Evolutionary conservation across 2,113 vertebrate species (phyloP).

Genomic region (Dicerorhinus sumatrensis): DNA sequence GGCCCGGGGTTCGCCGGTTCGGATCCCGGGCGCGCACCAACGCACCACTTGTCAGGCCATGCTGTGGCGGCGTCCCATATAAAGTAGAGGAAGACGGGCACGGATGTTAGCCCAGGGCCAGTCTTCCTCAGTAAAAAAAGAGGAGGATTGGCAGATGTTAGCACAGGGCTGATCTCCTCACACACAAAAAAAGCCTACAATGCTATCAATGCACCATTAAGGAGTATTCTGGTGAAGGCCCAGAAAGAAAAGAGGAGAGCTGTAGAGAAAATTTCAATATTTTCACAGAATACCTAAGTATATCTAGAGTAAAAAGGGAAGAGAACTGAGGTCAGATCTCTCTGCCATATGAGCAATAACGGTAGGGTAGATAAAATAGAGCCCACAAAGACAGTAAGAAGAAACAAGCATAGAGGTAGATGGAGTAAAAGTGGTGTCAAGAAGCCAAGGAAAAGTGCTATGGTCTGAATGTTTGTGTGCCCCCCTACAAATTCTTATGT

Average conservation of each 20-base stretch:
- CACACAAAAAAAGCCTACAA: not conserved
- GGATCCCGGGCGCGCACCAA: no score
- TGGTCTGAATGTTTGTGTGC: not conserved
- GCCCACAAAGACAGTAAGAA: not conserved
- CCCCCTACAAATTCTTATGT: no score
- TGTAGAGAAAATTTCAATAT: not conserved
- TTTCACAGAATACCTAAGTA: not conserved
- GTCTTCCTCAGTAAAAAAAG: no score
- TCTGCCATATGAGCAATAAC: not conserved
- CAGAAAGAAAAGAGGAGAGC: not conserved
- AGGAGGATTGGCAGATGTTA: no score
- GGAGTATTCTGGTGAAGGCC: not conserved
- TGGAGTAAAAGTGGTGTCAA: not conserved
- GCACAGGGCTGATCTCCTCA: no score
- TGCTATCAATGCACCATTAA: not conserved
- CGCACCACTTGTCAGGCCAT: no score
- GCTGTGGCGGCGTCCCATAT: no score
- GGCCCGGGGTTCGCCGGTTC: no score
- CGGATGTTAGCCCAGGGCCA: no score
- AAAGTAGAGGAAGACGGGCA: no score
- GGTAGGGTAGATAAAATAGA: not conserved
- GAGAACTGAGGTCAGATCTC: not conserved
- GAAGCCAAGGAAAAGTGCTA: not conserved
- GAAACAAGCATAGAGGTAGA: not conserved
- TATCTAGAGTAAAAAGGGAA: not conserved